phyloP scores from a whole-genome alignment of 2,797 vertebrate species.

The Sebastes steindachneri region DNA sequence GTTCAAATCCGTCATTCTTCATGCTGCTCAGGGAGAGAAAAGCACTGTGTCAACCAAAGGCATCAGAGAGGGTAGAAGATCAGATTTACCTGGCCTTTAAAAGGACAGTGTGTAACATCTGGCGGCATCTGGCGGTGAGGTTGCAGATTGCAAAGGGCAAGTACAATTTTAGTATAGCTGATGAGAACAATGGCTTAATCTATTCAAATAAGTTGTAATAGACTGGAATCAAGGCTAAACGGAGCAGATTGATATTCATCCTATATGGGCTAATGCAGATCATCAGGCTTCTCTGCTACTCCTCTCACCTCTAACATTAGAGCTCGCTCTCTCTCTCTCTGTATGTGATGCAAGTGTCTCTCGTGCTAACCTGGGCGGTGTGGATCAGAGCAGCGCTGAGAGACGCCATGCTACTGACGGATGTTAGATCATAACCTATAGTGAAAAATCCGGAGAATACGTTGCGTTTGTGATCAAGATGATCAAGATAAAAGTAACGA shows the following conservation, averaged over 20 bases:
- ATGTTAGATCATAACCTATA: too few relatives aligned
- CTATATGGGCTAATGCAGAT: not conserved
- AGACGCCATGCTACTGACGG: not conserved
- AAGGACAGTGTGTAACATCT: not conserved
- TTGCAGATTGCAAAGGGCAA: not conserved
- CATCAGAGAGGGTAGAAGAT: not conserved
- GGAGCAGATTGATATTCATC: not conserved
- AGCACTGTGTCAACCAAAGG: slow-evolving; percentile 1
- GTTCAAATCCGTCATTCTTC: slow-evolving; percentile 27
- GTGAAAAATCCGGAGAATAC: too few relatives aligned
- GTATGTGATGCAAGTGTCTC: not conserved
- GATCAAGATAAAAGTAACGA: not conserved
- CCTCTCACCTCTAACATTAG: not conserved
- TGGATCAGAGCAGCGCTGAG: not conserved
- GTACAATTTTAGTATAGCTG: not conserved
- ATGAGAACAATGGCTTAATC: not conserved
- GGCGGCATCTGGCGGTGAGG: too few relatives aligned
- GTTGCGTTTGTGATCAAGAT: too few relatives aligned
- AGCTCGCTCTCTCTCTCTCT: not conserved
- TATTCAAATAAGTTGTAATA: not conserved
- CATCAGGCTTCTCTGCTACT: not conserved
- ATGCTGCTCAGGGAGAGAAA: slow-evolving; percentile 2
- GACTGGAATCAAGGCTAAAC: not conserved
- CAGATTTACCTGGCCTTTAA: not conserved
- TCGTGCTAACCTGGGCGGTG: not conserved